Conservation (phyloP, 2,797 vertebrate species). For the Coreius guichenoti region DNA sequence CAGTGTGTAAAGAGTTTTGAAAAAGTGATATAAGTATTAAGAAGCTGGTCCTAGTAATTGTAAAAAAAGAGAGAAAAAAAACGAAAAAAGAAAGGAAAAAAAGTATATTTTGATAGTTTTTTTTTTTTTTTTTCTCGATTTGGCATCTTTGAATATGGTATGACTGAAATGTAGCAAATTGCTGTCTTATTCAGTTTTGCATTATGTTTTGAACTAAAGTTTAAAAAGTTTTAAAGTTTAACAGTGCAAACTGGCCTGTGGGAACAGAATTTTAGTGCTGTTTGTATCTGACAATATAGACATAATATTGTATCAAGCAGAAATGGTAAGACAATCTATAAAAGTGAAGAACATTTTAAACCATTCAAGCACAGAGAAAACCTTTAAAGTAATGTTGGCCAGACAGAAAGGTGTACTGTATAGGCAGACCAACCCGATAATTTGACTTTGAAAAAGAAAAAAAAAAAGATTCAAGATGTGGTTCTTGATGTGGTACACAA, state of each 20-base stretch:
- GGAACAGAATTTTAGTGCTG: neutral
- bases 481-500: slow-evolving; percentile 47
- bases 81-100: too few species aligned
- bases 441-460: neutral
- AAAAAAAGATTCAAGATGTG: neutral
- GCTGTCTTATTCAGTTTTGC: neutral
- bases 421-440: neutral
- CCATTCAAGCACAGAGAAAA: neutral
- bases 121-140: neutral
- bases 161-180: neutral
- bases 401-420: neutral
- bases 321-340: neutral
- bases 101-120: neutral
- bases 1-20: too few species aligned
- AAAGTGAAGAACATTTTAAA: neutral
- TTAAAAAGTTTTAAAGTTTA: neutral
- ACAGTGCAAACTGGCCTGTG: neutral
- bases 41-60: too few species aligned
- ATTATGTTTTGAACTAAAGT: neutral
- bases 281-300: neutral
- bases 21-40: too few species aligned
- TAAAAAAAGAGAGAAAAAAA: too few species aligned
- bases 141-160: neutral
- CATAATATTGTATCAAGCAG: neutral
- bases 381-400: neutral